Evolutionary conservation across 2,888 invertebrate genomes (phyloP).

Genomic region (Bhutanitis thaidina): DNA sequence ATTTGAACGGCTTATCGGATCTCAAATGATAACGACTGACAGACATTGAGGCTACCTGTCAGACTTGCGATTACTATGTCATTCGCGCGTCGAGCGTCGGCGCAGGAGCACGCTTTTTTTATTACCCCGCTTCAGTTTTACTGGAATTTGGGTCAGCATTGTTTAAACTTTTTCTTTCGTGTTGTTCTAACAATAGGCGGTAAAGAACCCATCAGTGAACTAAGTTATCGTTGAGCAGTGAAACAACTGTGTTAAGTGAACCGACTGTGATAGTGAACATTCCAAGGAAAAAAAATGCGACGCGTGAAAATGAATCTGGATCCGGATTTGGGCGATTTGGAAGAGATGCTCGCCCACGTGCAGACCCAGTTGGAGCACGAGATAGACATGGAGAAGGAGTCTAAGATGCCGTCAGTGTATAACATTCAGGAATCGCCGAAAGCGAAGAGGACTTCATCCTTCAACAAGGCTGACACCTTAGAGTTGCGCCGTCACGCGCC

Average conservation of each 20-base stretch:
- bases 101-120: constrained; percentile 37
- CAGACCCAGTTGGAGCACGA: constrained; percentile 70
- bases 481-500: constrained; percentile 46
- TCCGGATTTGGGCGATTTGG: constrained; percentile 69
- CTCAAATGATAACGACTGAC: constrained; percentile 49
- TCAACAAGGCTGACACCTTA: constrained; percentile 47
- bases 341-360: constrained; percentile 73
- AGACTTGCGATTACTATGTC: constrained; percentile 33
- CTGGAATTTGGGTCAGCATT: constrained; percentile 21
- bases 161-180: constrained; percentile 18
- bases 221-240: constrained; percentile 13
- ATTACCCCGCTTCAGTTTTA: constrained; percentile 3
- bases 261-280: constrained; percentile 1
- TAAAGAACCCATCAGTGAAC: constrained; percentile 17
- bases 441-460: constrained; percentile 50
- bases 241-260: constrained; percentile 16
- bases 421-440: constrained; percentile 65
- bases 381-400: constrained; percentile 62
- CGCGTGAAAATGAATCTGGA: constrained; percentile 59
- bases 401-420: constrained; percentile 54
- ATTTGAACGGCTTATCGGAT: constrained; percentile 33
- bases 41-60: constrained; percentile 30
- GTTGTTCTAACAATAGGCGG: constrained; percentile 19
- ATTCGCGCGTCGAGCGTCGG: constrained; percentile 36
- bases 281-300: constrained; percentile 46